Evolutionary conservation across 1,140 invertebrate genomes (phyloP).

Genomic region (Apis laboriosa): DNA sequence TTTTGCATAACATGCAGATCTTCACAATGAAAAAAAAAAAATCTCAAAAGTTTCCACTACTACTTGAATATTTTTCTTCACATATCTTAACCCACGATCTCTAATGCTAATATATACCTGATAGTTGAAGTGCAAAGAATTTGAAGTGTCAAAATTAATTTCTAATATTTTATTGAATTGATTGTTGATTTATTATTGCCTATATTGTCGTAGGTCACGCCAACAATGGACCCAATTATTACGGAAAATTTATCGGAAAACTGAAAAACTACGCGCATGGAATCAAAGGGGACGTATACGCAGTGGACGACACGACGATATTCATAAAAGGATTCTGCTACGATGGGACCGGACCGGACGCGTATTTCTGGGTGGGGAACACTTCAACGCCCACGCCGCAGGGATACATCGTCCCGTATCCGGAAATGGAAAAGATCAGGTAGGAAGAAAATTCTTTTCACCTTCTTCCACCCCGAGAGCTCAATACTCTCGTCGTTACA

Average conservation of each 20-base stretch:
- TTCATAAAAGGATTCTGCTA: slow-evolving; percentile 93
- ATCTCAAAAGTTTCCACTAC: too few relatives aligned
- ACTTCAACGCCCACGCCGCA: slow-evolving; percentile 87
- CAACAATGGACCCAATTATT: slow-evolving; percentile 84
- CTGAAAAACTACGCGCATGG: slow-evolving; percentile 87
- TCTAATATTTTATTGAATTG: too few relatives aligned
- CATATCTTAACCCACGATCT: too few relatives aligned
- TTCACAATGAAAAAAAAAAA: too few relatives aligned
- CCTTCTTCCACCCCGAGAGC: background rate
- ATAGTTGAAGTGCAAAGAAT: too few relatives aligned
- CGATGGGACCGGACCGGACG: slow-evolving; percentile 91
- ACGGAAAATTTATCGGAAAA: slow-evolving; percentile 87
- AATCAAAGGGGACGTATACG: slow-evolving; percentile 90
- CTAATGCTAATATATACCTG: too few relatives aligned
- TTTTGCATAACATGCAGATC: too few relatives aligned
- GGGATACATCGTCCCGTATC: slow-evolving; percentile 92
- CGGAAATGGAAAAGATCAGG: slow-evolving; percentile 88
- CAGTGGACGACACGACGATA: slow-evolving; percentile 92
- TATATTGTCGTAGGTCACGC: slow-evolving; percentile 74
- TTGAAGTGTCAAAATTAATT: too few relatives aligned
- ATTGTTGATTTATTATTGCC: too few relatives aligned
- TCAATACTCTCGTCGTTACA: background rate
- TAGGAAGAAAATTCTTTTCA: slow-evolving; percentile 69
- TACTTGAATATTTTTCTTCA: too few relatives aligned
- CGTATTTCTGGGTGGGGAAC: slow-evolving; percentile 94